Base-by-base conservation (phyloP, 2,797 vertebrate species). In the Thripadectes ignobilis region DNA sequence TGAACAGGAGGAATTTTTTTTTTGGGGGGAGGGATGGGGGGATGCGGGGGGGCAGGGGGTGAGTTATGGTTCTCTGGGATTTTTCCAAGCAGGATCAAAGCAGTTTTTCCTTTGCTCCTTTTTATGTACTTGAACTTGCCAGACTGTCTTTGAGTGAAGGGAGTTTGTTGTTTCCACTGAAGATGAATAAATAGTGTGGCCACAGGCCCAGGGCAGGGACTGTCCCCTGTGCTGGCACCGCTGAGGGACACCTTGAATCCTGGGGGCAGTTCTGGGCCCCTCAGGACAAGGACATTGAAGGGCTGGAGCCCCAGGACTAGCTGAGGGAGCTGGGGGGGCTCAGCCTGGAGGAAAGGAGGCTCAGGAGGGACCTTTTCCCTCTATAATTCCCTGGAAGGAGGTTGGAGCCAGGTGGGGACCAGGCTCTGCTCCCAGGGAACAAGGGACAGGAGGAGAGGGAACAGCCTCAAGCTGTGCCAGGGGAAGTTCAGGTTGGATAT, bases 11-110 rank as follows among this genome's bases (percentile, higher is more conserved):
- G 69, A 79, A n/a, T 79, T 67, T 54, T 88, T 94, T 68, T 26
- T 41, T 41, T 15, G 41, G 41, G 16, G 14, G 24, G 23, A 7
- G 13, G 54, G n/a, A n/a, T 49, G 43, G 24, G 27, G 16, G 69
- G n/a, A n/a, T n/a, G n/a, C n/a, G n/a, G n/a, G n/a, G n/a, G n/a
- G n/a, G n/a, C n/a, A n/a, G n/a, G n/a, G 52, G 39, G 22, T 27
- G 32, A 67, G 88, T 88, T 62, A 21, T 52, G 49, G 11, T 2
- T 17, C 46, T 55, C 62, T 76, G 61, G 57, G 1, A 41, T 57
- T 75, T 84, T 86, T 92, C 85, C 91, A 89, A 39, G 87, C 41
- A 2, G 26, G 92, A 94, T 96, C 92, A 96, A 95, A 96, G 91
- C 75, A 12, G 24, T 68, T 48, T 72, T 85, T 41, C 59, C 55